Evolutionary conservation across 1,140 invertebrate genomes (phyloP).

Genomic region (Drosophila gunungcola): DNA sequence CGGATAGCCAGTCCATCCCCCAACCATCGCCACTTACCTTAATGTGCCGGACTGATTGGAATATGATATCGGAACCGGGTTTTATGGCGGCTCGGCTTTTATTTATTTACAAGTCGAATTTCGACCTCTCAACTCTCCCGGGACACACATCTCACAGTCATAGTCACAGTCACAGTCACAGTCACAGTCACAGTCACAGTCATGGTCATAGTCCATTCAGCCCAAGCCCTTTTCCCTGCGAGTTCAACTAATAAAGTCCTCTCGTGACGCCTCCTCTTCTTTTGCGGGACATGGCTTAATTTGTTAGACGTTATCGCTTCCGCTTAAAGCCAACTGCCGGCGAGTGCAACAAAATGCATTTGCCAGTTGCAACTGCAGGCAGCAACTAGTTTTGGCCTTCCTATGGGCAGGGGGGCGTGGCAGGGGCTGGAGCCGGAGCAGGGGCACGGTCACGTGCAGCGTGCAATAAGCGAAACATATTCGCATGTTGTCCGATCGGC

Average conservation of each 20-base stretch:
- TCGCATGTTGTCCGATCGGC: conserved; percentile 65
- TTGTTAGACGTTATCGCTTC: conserved; percentile 79
- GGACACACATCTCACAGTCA: neutral
- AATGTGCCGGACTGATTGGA: conserved; percentile 81
- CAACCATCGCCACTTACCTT: conserved; percentile 71
- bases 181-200: too few relatives aligned
- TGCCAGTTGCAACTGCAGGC: conserved; percentile 41
- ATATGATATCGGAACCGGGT: conserved; percentile 75
- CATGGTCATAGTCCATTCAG: neutral
- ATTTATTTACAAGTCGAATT: conserved; percentile 55
- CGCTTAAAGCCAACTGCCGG: conserved; percentile 62
- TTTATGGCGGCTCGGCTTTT: conserved; percentile 53
- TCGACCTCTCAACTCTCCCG: conserved; percentile 27
- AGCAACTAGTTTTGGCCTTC: conserved; percentile 50
- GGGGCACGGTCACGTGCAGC: conserved; percentile 62
- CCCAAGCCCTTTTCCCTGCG: neutral
- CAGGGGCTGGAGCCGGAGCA: neutral
- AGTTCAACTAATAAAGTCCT: conserved; percentile 64
- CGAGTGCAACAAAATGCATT: conserved; percentile 59
- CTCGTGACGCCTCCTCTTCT: conserved; percentile 29
- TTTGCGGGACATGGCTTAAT: conserved; percentile 69
- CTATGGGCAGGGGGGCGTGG: neutral
- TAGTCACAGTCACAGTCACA: too few relatives aligned
- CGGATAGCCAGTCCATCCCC: conserved; percentile 4
- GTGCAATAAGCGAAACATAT: conserved; percentile 69